Evolutionary conservation across 2,888 invertebrate genomes (phyloP), one percentile per base, ranked within the genome.

Genomic region (Papilio demoleus): DNA sequence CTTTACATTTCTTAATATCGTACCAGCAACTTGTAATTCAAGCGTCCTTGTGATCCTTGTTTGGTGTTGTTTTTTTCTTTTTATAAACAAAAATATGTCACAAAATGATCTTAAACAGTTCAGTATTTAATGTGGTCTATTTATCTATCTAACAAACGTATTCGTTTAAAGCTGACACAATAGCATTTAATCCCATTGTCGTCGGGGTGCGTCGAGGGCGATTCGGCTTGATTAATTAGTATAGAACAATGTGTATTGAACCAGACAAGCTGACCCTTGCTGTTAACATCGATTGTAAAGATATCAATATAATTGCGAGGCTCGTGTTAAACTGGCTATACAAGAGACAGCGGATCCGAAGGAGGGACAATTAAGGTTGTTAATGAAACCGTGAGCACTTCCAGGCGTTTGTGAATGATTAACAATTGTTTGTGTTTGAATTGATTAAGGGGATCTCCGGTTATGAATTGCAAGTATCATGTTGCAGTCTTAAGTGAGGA

Each of bases 181-280:
- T 85, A 81, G 82, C 79, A 78, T 82, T 79, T 86, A 86, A 88
- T 86, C 86, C 84, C 74, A 80, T 81, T 86, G 84, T 87, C 82
- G 80, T 73, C 68, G 72, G 74, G 72, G 73, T 72, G 73, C 72
- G 77, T 78, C 75, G 60, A 53, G 75, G 77, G 76, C 80, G 82
- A 81, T 82, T 85, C 84, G 79, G 81, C 69, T 81, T 88, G 86
- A 91, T 90, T 90, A 90, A 91, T 91, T 87, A 86, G 82, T 80
- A 75, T 76, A 76, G 74, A 81, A 82, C 82, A 77, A 78, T 77
- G 74, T 71, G 67, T 71, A 70, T 70, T 70, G 68, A 70, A 71
- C 72, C 70, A 56, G 40, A 61, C 50, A 63, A 31, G 53, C 17
- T 22, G 53, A 31, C 22, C 62, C 59, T 14, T 11, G 4, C 24